Evolutionary conservation across 2,113 vertebrate species (phyloP), one percentile per base, ranked within the genome.

Genomic region (Elachura formosa): DNA sequence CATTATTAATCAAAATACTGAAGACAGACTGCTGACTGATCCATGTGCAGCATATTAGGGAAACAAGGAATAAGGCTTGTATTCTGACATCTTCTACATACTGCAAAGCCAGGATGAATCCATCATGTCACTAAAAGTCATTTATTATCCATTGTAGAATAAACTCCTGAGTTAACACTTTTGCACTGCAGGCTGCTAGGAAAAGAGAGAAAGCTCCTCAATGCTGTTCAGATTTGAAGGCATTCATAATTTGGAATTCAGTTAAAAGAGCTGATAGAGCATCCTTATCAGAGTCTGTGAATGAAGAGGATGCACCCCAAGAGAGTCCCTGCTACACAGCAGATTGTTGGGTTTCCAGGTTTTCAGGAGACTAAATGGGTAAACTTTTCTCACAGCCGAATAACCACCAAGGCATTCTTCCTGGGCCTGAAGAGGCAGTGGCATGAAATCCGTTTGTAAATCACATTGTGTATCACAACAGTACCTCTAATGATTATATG

Each of bases 121-220:
- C 68, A 92, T 96, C 84, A 67, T 76, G 46, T 83, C 81, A 76
- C 63, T 63, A 83, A 66, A 86, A 77, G 58, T 86, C 62, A 83
- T 80, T 83, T 95, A 49, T 66, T 84, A 95, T 85, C 74, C 69
- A 69, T 16, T 79, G 87, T 54, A 51, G 80, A 79, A 69, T 84
- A 67, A 87, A 83, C 24, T 92, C 84, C 36, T 28, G 48, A 87
- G 69, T 94, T 91, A 87, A 92, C 40, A 23, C 49, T 93, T 94
- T 54, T 58, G 41, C 13, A 28, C 34, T 58, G 33, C 28, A 61
- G 58, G 25, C 62, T 83, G 34, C 74, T 38, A 43, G 49, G 38
- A 69, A 63, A 69, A 87, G 80, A 43, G 80, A 56, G 56, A 31
- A 95, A 76, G 36, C 24, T 71, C 85, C 71, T 79, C 81, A 62